These are phyloP conservation scores for Drosophila percnosoma DNA, from an alignment of 2,888 invertebrate species.

Conservation along the genomic window DNA sequence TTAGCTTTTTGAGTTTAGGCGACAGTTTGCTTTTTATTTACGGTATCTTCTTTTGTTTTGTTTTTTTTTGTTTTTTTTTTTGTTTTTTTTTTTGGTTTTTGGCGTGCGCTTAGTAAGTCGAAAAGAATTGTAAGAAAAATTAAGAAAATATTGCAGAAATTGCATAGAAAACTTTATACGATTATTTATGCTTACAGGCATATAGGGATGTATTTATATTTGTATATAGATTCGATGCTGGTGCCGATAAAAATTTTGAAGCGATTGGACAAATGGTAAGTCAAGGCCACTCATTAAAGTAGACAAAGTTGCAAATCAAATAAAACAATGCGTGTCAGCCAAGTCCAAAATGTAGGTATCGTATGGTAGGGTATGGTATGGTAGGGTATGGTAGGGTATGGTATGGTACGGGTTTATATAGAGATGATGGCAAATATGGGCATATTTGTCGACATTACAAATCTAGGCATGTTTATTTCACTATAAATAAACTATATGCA, in stretches of 20 bases:
- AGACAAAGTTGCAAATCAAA: slow-evolving; percentile 26
- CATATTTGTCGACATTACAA: slow-evolving; percentile 8
- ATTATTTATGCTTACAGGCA: slow-evolving; percentile 17
- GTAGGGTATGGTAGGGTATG: neutral
- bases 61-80: slow-evolving; percentile 8
- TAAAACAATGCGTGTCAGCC: slow-evolving; percentile 14
- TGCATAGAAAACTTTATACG: slow-evolving; percentile 26
- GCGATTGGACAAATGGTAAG: slow-evolving; percentile 32
- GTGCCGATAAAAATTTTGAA: slow-evolving; percentile 42
- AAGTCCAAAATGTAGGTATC: slow-evolving; percentile 17
- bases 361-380: neutral
- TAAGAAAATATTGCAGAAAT: slow-evolving; percentile 24
- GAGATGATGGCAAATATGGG: neutral
- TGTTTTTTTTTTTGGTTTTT: slow-evolving; percentile 12
- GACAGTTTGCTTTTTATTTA: slow-evolving; percentile 23
- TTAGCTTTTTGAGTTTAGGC: slow-evolving; percentile 34
- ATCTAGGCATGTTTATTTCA: slow-evolving; percentile 29
- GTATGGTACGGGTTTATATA: neutral
- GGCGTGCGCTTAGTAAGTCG: slow-evolving; percentile 49
- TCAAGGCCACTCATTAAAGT: slow-evolving; percentile 54
- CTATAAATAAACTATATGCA: slow-evolving; percentile 8
- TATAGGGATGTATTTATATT: slow-evolving; percentile 19
- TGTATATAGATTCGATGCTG: slow-evolving; percentile 36
- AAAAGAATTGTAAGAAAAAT: slow-evolving; percentile 25
- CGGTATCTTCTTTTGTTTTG: slow-evolving; percentile 9